A percentile compares a stretch with the other conserved stretches of the same genome.
phyloP scores from a whole-genome alignment of 2,797 vertebrate genomes.

The Decapterus maruadsi region DNA sequence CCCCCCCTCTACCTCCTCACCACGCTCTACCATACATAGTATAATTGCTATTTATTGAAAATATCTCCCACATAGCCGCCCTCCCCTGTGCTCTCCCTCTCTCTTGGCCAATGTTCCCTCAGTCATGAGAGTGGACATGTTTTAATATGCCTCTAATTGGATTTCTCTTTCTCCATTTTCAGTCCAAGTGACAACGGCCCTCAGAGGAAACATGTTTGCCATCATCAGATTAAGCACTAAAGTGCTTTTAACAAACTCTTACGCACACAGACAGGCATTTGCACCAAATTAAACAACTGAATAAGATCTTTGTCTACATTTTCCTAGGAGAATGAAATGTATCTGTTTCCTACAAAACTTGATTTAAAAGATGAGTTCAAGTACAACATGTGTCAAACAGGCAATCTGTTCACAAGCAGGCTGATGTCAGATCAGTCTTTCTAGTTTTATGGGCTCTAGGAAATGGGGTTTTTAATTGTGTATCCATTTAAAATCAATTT shows the following conservation, averaged over 20 bases:
- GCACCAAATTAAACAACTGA: not conserved
- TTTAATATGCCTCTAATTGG: constrained; percentile 64
- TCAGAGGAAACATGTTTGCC: constrained; percentile 51
- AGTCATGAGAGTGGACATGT: constrained; percentile 37
- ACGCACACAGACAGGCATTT: constrained; percentile 39
- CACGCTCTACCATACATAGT: constrained; percentile 42
- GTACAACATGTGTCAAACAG: no score
- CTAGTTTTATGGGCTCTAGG: no score
- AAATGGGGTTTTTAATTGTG: no score
- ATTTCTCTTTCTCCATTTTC: constrained; percentile 64
- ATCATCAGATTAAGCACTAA: constrained; percentile 64
- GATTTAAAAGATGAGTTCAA: no score
- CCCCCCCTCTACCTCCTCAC: constrained; percentile 27
- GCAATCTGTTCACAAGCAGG: no score
- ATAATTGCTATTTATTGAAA: constrained; percentile 79
- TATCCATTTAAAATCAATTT: no score
- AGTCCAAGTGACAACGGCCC: constrained; percentile 56
- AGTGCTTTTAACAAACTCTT: constrained; percentile 50
- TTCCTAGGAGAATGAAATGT: not conserved
- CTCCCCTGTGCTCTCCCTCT: constrained; percentile 15
- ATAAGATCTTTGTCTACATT: not conserved
- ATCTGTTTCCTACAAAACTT: not conserved
- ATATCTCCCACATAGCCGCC: constrained; percentile 46
- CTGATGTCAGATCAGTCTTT: no score
- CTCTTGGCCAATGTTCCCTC: constrained; percentile 32